These are phyloP conservation scores for Sibirionetta formosa DNA, from an alignment of 2,797 vertebrate species.

Conservation along the genomic window DNA sequence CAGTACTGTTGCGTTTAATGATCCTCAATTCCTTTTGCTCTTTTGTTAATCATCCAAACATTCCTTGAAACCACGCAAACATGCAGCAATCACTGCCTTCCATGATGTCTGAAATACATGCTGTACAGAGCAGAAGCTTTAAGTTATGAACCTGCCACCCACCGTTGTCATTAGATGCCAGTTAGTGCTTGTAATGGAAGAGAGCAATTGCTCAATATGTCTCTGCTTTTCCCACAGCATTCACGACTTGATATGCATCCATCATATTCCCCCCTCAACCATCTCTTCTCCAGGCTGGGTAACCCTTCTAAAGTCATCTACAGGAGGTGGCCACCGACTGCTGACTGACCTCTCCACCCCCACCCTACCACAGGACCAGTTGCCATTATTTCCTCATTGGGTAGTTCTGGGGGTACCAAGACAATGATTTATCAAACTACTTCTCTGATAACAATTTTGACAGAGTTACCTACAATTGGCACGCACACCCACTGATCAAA, in stretches of 20 bases:
- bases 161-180: rapidly evolving
- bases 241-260: not conserved
- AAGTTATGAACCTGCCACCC: not conserved
- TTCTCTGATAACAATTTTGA: not conserved
- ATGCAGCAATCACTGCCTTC: not conserved
- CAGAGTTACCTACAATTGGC: rapidly evolving
- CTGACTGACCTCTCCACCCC: not conserved
- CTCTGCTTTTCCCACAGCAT: not conserved
- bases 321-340: not conserved
- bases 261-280: not conserved
- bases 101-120: rapidly evolving
- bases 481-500: not conserved
- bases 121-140: not conserved
- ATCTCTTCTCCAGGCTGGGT: not conserved
- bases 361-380: rapidly evolving
- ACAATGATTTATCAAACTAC: not conserved
- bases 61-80: not conserved
- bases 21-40: not conserved
- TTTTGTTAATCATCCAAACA: not conserved
- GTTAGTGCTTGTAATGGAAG: not conserved
- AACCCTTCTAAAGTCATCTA: not conserved
- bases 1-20: rapidly evolving
- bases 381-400: not conserved
- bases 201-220: rapidly evolving
- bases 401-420: not conserved